Base-by-base conservation (phyloP, 2,888 invertebrate species). In the Eucera pruinosa region DNA sequence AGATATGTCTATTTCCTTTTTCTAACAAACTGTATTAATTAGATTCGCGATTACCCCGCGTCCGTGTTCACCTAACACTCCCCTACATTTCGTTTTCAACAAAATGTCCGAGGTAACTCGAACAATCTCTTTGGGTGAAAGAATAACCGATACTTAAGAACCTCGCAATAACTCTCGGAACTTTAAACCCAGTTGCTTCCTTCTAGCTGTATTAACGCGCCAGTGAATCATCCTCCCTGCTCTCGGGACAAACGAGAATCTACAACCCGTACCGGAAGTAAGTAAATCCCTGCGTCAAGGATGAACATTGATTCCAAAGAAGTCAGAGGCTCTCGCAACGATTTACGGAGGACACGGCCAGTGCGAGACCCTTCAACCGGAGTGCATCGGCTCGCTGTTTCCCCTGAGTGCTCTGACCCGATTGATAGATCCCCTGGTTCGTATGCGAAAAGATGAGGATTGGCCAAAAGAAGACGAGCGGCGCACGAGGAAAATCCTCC, bases 391-490 rank as follows among this genome's bases (percentile, higher is more conserved):
- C 43, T 39, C 41, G 15, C 60, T 61, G 48, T 55, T 25, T 60
- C 67, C 70, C 62, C 20, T 13, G 73, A 76, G 83, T 79, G 76
- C 60, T 68, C 54, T 64, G 67, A 80, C 73, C 76, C 70, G 70
- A 75, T 77, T 60, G 69, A 60, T 68, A 80, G 68, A 74, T 78
- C 50, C 72, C 52, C 15, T 15, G 55, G 50, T 61, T 78, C 62
- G 70, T 66, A 48, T 70, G 78, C 67, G 78, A 78, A 78, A 78
- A 82, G 80, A 84, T 80, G 83, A 80, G 78, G 78, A 84, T 83
- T 78, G 85, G 81, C 84, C 84, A 80, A 73, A 61, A 62, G 75
- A 43, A 69, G 68, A 27, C 64, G 47, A 57, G 58, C 65, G 58
- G 58, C 65, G 60, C 39, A 57, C 57, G 55, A 57, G n/a, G 20